These are phyloP conservation scores for Echinarachnius parma DNA, from an alignment of 53 echinoderm and acorn worm genomes.

Conservation along the genomic window DNA sequence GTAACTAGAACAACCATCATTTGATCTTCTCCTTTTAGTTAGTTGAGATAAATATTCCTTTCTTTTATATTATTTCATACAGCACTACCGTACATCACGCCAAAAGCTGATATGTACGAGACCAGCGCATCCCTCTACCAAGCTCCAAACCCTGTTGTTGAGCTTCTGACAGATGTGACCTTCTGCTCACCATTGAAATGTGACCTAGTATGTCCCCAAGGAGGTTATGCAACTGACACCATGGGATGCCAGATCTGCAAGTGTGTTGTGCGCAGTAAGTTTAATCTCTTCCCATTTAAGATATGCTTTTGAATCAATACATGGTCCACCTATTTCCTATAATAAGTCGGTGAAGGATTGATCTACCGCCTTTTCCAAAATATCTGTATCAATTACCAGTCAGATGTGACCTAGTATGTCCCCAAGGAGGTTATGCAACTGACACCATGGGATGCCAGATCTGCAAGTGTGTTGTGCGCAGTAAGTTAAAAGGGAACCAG, in stretches of 20 bases:
- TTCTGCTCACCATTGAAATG: slow-evolving; percentile 22
- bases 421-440: slow-evolving; percentile 3
- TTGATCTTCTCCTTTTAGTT: too few relatives aligned
- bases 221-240: slow-evolving; percentile 22
- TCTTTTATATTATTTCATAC: too few relatives aligned
- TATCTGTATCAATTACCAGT: too few relatives aligned
- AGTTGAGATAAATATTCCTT: too few relatives aligned
- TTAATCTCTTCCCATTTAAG: too few relatives aligned
- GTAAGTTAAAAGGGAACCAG: too few relatives aligned
- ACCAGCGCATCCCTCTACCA: slow-evolving; percentile 1
- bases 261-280: slow-evolving; percentile 20
- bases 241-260: slow-evolving; percentile 37
- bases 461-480: slow-evolving; percentile 26
- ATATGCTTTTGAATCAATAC: too few relatives aligned
- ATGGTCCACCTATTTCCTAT: too few relatives aligned
- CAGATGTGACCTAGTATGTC: slow-evolving; percentile 9
- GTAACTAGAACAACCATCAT: too few relatives aligned
- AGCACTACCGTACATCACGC: too few relatives aligned
- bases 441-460: slow-evolving; percentile 38
- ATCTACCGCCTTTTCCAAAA: too few relatives aligned
- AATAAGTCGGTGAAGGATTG: too few relatives aligned
- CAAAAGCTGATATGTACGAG: background rate
- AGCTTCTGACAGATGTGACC: background rate
- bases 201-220: background rate
- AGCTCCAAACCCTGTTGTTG: background rate